phyloP scores from a whole-genome alignment of 2,888 invertebrate species.

The Helobdella robusta region DNA sequence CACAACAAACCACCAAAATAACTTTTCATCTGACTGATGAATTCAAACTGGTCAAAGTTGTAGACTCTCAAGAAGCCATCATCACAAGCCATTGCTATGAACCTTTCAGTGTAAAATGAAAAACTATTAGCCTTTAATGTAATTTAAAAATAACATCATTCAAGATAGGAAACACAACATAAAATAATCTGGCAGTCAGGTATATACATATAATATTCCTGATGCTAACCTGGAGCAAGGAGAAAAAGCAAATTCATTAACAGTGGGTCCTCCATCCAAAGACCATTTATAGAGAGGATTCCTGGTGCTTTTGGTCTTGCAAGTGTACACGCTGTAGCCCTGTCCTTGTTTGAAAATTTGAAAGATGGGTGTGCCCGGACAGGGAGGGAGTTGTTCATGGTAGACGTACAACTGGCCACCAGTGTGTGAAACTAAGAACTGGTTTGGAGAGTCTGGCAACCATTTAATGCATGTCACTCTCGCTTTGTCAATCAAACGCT shows the following conservation, averaged over 20 bases:
- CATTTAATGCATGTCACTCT: slow-evolving; percentile 93
- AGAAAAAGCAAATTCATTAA: slow-evolving; percentile 94
- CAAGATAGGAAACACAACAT: background rate
- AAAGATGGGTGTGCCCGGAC: slow-evolving; percentile 80
- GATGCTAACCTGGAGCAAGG: slow-evolving; percentile 61
- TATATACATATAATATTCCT: background rate
- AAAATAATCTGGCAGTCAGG: background rate
- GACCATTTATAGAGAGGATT: slow-evolving; percentile 78
- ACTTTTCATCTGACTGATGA: slow-evolving; percentile 77
- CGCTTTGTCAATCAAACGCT: slow-evolving; percentile 83
- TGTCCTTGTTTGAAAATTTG: slow-evolving; percentile 87
- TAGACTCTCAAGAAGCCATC: slow-evolving; percentile 84
- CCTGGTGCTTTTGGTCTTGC: slow-evolving; percentile 86
- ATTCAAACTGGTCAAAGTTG: slow-evolving; percentile 93
- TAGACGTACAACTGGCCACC: slow-evolving; percentile 95
- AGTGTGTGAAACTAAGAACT: slow-evolving; percentile 86
- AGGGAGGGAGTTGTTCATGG: slow-evolving; percentile 76
- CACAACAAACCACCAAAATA: slow-evolving; percentile 96
- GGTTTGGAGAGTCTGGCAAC: slow-evolving; percentile 86
- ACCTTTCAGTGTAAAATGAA: slow-evolving; percentile 51
- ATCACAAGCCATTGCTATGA: slow-evolving; percentile 80
- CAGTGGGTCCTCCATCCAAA: slow-evolving; percentile 56
- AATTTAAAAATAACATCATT: background rate
- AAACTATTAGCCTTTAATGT: background rate
- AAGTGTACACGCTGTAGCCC: slow-evolving; percentile 83